Conservation (phyloP, 2,797 vertebrate genomes). For the Gallinago nigripennis region DNA sequence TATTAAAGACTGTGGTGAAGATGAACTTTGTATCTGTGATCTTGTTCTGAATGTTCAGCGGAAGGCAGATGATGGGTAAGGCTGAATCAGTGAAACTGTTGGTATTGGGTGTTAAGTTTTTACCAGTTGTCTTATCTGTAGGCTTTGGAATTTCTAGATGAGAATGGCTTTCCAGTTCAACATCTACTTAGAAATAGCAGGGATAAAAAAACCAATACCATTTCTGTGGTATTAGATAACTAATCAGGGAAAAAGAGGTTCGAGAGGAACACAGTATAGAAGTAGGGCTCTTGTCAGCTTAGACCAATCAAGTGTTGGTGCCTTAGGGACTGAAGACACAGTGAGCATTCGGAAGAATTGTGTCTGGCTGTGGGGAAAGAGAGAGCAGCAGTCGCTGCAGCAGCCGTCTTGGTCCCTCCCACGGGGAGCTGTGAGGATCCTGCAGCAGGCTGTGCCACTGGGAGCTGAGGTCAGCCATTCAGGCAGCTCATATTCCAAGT, state of each 20-base stretch:
- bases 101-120: neutral
- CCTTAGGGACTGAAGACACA: neutral
- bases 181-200: neutral
- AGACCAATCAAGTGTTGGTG: neutral
- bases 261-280: neutral
- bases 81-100: neutral
- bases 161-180: neutral
- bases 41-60: conserved; percentile 81
- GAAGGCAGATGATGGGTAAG: conserved; percentile 77
- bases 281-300: neutral
- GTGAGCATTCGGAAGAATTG: neutral
- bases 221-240: neutral
- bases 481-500: neutral
- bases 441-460: neutral
- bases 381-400: neutral
- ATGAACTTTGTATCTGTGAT: conserved; percentile 86
- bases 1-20: conserved; percentile 90
- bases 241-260: neutral
- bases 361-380: neutral
- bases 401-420: neutral
- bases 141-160: neutral
- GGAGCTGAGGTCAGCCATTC: neutral
- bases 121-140: neutral
- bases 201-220: neutral
- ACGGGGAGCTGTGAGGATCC: rapidly evolving